Evolutionary conservation across 2,888 invertebrate genomes (phyloP).

Genomic region (Apodemia duryi): DNA sequence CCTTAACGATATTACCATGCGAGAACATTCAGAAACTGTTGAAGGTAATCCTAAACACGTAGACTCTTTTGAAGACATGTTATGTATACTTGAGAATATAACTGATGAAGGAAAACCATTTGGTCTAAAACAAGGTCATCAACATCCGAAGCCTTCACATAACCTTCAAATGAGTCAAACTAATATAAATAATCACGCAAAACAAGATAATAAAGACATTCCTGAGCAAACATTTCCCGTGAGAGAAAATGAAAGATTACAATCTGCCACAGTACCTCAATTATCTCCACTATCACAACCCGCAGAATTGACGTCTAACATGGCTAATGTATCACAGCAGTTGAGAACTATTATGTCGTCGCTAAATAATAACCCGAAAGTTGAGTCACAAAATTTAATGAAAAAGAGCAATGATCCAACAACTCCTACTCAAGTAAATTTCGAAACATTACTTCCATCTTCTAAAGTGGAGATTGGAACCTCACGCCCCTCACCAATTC

Average conservation of each 20-base stretch:
- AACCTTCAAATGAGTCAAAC: conserved; percentile 25
- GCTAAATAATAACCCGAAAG: conserved; percentile 74
- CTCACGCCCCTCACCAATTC: conserved; percentile 60
- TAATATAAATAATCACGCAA: conserved; percentile 38
- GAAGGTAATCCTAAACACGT: conserved; percentile 78
- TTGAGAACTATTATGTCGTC: conserved; percentile 83
- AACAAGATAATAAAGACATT: conserved; percentile 47
- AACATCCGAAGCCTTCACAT: conserved; percentile 33
- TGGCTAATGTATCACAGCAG: conserved; percentile 85
- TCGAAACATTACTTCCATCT: conserved; percentile 70
- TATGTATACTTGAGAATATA: conserved; percentile 85
- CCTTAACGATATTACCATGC: conserved; percentile 81
- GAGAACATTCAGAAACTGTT: conserved; percentile 75
- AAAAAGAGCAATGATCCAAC: conserved; percentile 65
- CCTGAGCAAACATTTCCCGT: conserved; percentile 54
- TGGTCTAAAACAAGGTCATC: conserved; percentile 48
- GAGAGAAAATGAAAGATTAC: conserved; percentile 58
- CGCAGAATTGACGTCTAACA: conserved; percentile 84
- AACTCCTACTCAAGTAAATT: conserved; percentile 71
- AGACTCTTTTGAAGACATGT: conserved; percentile 84
- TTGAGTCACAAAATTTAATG: conserved; percentile 64
- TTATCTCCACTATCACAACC: conserved; percentile 86
- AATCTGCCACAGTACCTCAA: conserved; percentile 81
- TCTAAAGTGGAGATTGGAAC: conserved; percentile 70
- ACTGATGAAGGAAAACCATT: conserved; percentile 62